A percentile compares a stretch with the other conserved stretches of the same genome.
Evolutionary conservation across 1,140 invertebrate species (phyloP).

Genomic region (Lepidurus couesii): DNA sequence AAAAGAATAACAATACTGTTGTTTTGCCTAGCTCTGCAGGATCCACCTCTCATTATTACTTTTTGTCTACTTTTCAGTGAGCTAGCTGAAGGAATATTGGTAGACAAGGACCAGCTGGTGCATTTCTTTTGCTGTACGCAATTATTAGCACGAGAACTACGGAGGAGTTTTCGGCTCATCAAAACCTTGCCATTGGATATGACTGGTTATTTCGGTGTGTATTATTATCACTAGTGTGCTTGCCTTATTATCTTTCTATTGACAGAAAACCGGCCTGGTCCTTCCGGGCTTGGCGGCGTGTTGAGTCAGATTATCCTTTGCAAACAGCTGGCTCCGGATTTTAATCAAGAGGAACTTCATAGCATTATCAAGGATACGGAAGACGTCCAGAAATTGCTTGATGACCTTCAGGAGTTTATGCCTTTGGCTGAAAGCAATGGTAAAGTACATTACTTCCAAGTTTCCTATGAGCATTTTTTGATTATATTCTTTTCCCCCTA

Average conservation of each 20-base stretch:
- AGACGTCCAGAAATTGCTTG: slow-evolving; percentile 67
- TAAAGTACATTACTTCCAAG: slow-evolving; percentile 17
- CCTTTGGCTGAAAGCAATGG: slow-evolving; percentile 69
- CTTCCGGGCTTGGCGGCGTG: slow-evolving; percentile 80
- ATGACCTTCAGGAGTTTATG: slow-evolving; percentile 82
- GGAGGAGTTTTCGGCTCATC: slow-evolving; percentile 79
- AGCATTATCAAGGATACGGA: slow-evolving; percentile 81
- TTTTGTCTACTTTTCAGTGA: slow-evolving; percentile 53
- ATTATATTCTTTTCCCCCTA: slow-evolving; percentile 33
- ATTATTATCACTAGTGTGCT: not conserved
- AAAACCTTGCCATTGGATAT: slow-evolving; percentile 83
- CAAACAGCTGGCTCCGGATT: slow-evolving; percentile 81
- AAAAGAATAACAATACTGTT: no score
- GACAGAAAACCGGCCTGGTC: slow-evolving; percentile 76
- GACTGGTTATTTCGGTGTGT: slow-evolving; percentile 80
- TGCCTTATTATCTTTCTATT: slow-evolving; percentile 21
- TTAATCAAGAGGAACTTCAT: slow-evolving; percentile 81
- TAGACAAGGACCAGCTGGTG: slow-evolving; percentile 71
- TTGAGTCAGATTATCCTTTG: slow-evolving; percentile 83
- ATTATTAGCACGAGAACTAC: slow-evolving; percentile 74
- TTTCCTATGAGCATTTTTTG: slow-evolving; percentile 11
- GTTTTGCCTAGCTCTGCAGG: not conserved
- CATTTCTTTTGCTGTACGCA: slow-evolving; percentile 80
- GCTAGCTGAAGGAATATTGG: slow-evolving; percentile 69
- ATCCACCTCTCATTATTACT: not conserved